Evolutionary conservation across 2,888 invertebrate species (phyloP), one percentile per base, ranked within the genome.

Genomic region (Andrena marginata): DNA sequence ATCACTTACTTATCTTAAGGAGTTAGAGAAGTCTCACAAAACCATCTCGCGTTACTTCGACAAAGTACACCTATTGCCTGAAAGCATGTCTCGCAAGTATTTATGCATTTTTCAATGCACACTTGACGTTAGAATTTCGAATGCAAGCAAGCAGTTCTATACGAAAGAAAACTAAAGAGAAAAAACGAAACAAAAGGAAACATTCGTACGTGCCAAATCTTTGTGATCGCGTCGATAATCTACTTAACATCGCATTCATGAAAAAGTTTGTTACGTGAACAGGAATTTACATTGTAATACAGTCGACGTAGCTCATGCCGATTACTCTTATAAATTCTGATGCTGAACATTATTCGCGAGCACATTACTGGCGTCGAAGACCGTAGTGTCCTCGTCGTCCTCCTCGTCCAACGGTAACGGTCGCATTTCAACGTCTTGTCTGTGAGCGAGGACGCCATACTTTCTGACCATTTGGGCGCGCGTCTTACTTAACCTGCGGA

Each of bases 381-480:
- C 92, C 56, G 94, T 94, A 48, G 92, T 94, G 69, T 94, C 94
- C 74, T 94, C 94, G 2, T 94, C 94, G 48, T 94, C 94, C 33
- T 94, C 94, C 73, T 94, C 94, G 33, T 94, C 94, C 72, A 94
- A 89, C 10, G 94, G 94, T 65, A 94, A 88, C 63, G 94, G 94
- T 77, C 94, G 89, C 94, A 94, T 94, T 83, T 94, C 94, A 65
- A 94, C 92, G 77, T 94, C 94, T 84, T 94, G 94, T 79, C 93
- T 91, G 80, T 94, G 93, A 23, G 94, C 92, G 42, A 94, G 90
- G 23, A 94, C 88, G n/a, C 94, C 94, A 70, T 94, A 94, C 80
- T 94, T 94, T 74, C 94, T 90, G 56, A 94, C 92, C 93, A 94
- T 93, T 79, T 94, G 94, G 42, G 94, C 91, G 73, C 93, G 92